A percentile compares a stretch with the other conserved stretches of the same genome.
Conservation (phyloP, 2,888 invertebrate species). For the Embidobia sp. region DNA sequence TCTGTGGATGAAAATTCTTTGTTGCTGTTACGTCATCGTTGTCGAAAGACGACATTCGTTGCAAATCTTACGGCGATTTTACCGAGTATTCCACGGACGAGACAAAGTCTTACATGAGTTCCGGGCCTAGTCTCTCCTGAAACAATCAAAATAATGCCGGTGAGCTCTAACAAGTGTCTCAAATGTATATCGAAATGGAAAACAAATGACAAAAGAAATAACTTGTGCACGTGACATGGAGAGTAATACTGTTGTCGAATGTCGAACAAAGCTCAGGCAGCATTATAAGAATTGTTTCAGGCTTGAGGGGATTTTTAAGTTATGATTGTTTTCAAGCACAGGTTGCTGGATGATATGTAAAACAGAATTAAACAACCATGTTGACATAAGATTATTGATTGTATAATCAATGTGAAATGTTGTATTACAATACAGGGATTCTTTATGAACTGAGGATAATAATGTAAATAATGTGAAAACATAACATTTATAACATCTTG, state of each 20-base stretch:
- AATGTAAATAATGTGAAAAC: no score
- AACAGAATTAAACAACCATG: no score
- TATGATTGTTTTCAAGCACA: constrained; percentile 35
- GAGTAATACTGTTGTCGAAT: constrained; percentile 65
- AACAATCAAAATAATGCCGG: constrained; percentile 83
- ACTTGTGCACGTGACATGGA: constrained; percentile 63
- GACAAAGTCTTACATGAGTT: constrained; percentile 34
- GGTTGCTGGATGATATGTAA: no score
- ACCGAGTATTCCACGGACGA: constrained; percentile 15
- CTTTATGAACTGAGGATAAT: no score
- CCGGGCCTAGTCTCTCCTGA: constrained; percentile 83
- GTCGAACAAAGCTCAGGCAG: constrained; percentile 79
- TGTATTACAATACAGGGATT: no score
- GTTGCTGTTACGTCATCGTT: constrained; percentile 18
- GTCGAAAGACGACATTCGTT: constrained; percentile 5
- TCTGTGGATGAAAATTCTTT: neutral
- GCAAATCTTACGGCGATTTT: constrained; percentile 14
- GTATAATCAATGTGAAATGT: no score
- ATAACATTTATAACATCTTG: no score
- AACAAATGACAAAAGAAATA: constrained; percentile 52
- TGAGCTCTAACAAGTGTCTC: constrained; percentile 73
- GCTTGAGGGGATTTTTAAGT: constrained; percentile 72
- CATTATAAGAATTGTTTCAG: constrained; percentile 81
- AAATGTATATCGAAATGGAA: constrained; percentile 28
- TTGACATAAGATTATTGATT: no score